Base-by-base conservation (phyloP, 2,113 vertebrate species). In the Coptodon bakossiorum region DNA sequence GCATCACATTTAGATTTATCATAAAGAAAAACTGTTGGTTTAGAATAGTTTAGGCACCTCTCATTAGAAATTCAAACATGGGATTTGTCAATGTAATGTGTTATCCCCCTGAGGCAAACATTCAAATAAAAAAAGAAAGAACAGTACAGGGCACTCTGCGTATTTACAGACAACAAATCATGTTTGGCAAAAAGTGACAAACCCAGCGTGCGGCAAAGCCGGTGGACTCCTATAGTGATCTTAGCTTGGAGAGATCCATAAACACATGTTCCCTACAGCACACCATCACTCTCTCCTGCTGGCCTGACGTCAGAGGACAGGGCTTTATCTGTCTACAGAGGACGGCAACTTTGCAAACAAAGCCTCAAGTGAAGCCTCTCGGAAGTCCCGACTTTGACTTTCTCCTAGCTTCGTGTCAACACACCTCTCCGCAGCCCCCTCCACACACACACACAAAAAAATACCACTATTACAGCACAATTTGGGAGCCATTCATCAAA, bases 401-500 rank as follows among this genome's bases (percentile, higher is more conserved):
- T 96, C 94, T 94, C 93, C 88, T 83, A 22, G 91, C 84, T 89
- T 36, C 80, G 34, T 94, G 96, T 96, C 94, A 95, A 96, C 93
- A 95, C 79, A 29, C 36, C 6, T 85, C 87, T 81, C 89, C 1
- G 10, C 78, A 66, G 36, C 82, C 50, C 91, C 89, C 78, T 76
- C 48, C 84, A 43, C 57, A 4, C 16, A 6, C 54, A 27, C 27
- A 27, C 57, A 1, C 82, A 0, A 76, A 89, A 93, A 93, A 93
- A 95, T 92, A 93, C 52, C 90, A 94, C 94, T 94, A 93, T 95
- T 95, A 87, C 95, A 95, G 95, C 95, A 95, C 91, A 96, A 94
- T 96, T 95, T 94, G 91, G 92, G 93, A 95, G 95, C 92, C 94
- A 97, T 97, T 97, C 88, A 97, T 97, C 96, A 97, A 96, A 96